Base-by-base conservation (phyloP, 1,140 invertebrate species). In the Drosophila grimshawi region DNA sequence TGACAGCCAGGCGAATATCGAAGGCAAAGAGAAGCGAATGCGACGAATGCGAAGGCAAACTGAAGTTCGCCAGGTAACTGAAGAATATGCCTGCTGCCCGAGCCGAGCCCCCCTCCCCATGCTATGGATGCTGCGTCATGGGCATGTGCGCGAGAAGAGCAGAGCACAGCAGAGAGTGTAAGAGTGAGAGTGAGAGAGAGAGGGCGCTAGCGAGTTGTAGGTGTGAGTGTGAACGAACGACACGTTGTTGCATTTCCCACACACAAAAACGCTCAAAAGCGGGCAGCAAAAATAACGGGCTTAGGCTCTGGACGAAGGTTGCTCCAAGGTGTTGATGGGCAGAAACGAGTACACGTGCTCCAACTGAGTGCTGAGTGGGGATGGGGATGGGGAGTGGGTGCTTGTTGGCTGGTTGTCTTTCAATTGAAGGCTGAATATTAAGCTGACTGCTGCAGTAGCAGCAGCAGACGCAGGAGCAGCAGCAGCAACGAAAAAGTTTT, bases 201-300 rank as follows among this genome's bases (percentile, higher is more conserved):
- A 2, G 46, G 56, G 27, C 7, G 19, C 19, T 19, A 1, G 19
- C 19, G 19, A 19, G 71, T 37, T 43, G 30, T 19, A 43, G 63
- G 66, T 76, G 82, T 82, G 76, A 82, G 83, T 77, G 72, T 53
- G 64, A 82, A 71, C 78, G 64, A 82, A 71, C 78, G 80, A 80
- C 85, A 88, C 85, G 85, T 88, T 88, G 85, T 88, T 88, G 85
- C 85, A 88, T 89, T 81, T 72, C 78, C 56, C 79, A 56, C 67
- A 43, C 39, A 4, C 6, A 43, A 63, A 49, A 64, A 49, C 74
- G 80, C 77, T 72, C 57, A 71, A 74, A 85, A 78, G 74, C 59
- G 81, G 67, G 82, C 82, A 78, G 57, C 66, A 33, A 48, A 52
- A 66, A 66, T 66, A 72, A 59, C 46, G 62, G 63, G 63, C 30